phyloP scores from a whole-genome alignment of 1,140 invertebrate species.

The Diorhabda sublineata region DNA sequence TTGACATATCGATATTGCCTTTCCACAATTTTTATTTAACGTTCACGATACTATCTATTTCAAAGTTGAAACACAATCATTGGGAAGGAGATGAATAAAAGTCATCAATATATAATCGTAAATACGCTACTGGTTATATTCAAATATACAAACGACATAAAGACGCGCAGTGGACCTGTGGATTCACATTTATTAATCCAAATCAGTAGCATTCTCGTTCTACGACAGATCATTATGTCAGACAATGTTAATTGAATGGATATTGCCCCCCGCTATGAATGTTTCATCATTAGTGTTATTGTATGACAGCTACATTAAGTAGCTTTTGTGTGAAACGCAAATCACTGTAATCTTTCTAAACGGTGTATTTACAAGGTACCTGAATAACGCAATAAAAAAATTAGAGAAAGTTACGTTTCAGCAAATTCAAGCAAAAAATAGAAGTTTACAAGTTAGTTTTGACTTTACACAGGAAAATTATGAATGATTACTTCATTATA shows the following conservation, averaged over 20 bases:
- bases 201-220: constrained; percentile 17
- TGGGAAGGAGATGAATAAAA: too few species aligned
- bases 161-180: constrained; percentile 24
- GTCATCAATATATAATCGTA: too few species aligned
- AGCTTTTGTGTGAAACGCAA: constrained; percentile 24
- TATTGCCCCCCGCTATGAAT: constrained; percentile 24
- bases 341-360: constrained; percentile 3
- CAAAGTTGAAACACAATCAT: too few species aligned
- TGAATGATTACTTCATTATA: too few species aligned
- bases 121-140: not conserved
- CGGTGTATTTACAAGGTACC: not conserved
- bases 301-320: constrained; percentile 31
- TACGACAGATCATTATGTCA: constrained; percentile 25
- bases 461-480: too few species aligned
- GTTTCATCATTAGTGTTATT: constrained; percentile 27
- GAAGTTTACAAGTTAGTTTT: too few species aligned
- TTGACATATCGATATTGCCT: too few species aligned
- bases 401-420: not conserved
- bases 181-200: constrained; percentile 20
- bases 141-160: not conserved
- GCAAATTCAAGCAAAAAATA: not conserved
- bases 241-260: constrained; percentile 28
- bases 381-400: not conserved
- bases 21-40: too few species aligned
- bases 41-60: too few species aligned